Conservation (phyloP, 2,113 vertebrate genomes). For the Myotis lucifugus region DNA sequence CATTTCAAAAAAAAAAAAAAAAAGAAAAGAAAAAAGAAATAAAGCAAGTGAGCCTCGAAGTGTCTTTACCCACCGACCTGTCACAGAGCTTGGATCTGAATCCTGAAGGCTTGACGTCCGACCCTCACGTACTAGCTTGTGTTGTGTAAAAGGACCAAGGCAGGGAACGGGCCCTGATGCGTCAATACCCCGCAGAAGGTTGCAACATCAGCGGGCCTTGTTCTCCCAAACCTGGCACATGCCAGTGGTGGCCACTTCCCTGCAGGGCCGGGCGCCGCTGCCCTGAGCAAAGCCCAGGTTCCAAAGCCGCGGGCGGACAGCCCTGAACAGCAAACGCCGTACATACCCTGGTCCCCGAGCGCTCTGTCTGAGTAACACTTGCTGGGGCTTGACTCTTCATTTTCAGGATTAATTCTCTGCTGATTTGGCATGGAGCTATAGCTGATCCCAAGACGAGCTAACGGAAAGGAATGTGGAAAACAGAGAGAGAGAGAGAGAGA, state of each 20-base stretch:
- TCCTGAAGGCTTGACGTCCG: no score
- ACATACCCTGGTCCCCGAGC: rapidly evolving
- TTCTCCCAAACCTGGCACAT: rapidly evolving
- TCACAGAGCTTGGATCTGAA: background rate
- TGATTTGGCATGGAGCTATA: background rate
- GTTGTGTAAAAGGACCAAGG: background rate
- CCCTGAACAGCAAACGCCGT: background rate
- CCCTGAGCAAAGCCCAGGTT: background rate
- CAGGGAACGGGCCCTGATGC: rapidly evolving
- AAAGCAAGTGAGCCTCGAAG: background rate
- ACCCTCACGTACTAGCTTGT: rapidly evolving
- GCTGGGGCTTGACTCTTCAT: background rate
- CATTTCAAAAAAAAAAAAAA: no score
- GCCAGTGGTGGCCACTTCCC: background rate
- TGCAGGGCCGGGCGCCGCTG: rapidly evolving
- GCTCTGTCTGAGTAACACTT: background rate
- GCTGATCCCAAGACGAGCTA: background rate
- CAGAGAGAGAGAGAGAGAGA: background rate
- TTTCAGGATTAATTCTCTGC: background rate
- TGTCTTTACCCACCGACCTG: background rate
- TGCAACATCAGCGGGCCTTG: rapidly evolving
- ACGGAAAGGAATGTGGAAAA: background rate
- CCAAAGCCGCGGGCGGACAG: background rate
- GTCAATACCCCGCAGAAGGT: rapidly evolving
- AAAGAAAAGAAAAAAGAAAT: background rate